Evolutionary conservation across 2,113 vertebrate genomes (phyloP).

Genomic region (Tragelaphus imberbis): DNA sequence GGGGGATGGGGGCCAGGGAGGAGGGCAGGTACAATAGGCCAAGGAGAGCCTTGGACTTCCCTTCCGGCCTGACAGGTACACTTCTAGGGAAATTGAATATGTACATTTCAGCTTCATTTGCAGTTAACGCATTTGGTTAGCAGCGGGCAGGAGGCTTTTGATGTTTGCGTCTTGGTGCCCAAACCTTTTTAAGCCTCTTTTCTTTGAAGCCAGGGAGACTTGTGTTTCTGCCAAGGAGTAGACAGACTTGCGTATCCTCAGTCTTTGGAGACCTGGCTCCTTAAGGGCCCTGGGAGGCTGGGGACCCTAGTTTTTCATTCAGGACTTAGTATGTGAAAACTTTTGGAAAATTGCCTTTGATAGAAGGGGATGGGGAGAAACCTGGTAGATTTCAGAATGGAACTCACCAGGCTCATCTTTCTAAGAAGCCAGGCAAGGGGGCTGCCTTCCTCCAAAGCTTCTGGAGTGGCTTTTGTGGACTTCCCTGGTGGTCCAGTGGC

Average conservation of each 20-base stretch:
- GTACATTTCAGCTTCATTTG: constrained; percentile 55
- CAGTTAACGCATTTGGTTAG: constrained; percentile 9
- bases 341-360: not conserved
- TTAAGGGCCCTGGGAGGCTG: not conserved
- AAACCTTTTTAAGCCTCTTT: constrained; percentile 44
- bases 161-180: constrained; percentile 43
- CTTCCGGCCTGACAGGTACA: constrained; percentile 26
- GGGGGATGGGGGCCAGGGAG: not conserved
- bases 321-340: not conserved
- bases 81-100: constrained; percentile 60
- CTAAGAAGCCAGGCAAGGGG: not conserved
- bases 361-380: not conserved
- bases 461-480: not conserved
- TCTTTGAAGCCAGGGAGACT: constrained; percentile 49
- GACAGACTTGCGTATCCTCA: not conserved
- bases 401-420: not conserved
- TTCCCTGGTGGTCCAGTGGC: not conserved
- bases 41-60: not conserved
- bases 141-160: constrained; percentile 55
- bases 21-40: not conserved
- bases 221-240: constrained; percentile 13
- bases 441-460: not conserved
- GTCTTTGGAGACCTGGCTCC: not conserved
- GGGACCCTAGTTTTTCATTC: not conserved
- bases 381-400: not conserved